phyloP scores from a whole-genome alignment of 2,113 vertebrate genomes.

The Muscicapa adusta region DNA sequence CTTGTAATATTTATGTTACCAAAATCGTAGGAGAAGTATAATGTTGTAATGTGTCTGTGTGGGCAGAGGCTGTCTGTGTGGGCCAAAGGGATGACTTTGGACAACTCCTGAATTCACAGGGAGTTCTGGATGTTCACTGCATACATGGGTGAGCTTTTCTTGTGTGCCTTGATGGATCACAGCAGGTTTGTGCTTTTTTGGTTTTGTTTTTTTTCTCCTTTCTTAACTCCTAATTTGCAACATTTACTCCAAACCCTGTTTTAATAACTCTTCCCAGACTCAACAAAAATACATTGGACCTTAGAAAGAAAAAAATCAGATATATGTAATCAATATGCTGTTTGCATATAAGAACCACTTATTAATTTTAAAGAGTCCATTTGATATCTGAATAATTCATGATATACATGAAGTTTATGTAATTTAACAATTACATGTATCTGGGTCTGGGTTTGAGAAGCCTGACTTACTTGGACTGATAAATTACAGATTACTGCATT shows the following conservation, averaged over 20 bases:
- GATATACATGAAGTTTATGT: neutral
- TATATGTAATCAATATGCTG: neutral
- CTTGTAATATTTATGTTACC: neutral
- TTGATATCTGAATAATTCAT: neutral
- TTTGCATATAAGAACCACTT: neutral
- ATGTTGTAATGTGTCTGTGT: neutral
- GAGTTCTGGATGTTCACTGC: neutral
- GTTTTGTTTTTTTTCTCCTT: neutral
- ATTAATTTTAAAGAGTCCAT: neutral
- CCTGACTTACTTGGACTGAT: slow-evolving; percentile 44
- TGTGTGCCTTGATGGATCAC: neutral
- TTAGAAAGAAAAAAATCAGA: neutral
- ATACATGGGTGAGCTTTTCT: neutral
- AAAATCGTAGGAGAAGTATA: neutral
- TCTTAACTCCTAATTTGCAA: neutral
- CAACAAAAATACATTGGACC: neutral
- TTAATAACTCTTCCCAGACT: neutral
- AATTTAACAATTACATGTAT: slow-evolving; percentile 62
- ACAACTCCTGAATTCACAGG: neutral
- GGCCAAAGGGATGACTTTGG: neutral
- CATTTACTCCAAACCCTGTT: neutral
- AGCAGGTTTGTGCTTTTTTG: neutral
- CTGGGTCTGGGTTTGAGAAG: slow-evolving; percentile 36
- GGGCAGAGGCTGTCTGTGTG: neutral
- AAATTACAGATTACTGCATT: slow-evolving; percentile 62